Percentiles rank a stretch among this genome's conserved stretches.
These are phyloP conservation scores for Loxodonta africana DNA, from an alignment of 2,113 vertebrate species.

Conservation along the genomic window DNA sequence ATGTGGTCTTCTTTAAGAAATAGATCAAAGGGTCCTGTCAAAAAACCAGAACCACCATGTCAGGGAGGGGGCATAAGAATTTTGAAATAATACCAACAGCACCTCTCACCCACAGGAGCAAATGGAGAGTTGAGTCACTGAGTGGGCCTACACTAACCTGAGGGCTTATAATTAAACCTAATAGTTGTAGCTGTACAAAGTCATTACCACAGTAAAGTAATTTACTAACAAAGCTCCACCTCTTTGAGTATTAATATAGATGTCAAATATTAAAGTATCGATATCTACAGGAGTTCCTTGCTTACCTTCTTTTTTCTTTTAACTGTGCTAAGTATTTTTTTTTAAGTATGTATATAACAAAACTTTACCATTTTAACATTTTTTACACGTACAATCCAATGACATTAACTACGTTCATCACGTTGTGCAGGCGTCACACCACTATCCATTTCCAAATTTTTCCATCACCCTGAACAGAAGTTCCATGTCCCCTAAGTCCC, in stretches of 20 bases:
- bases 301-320: not conserved
- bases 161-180: not conserved
- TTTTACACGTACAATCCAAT: no score
- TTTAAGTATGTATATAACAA: no score
- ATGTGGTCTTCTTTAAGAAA: not conserved
- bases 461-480: no score
- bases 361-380: no score
- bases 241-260: not conserved
- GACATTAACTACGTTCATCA: no score
- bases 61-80: accelerated
- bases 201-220: not conserved
- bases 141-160: not conserved
- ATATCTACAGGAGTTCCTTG: not conserved
- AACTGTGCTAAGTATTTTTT: no score
- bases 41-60: not conserved
- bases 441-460: no score
- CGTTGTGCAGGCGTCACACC: no score
- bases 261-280: not conserved
- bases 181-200: accelerated
- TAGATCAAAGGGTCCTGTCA: not conserved
- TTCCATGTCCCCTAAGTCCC: no score
- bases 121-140: accelerated
- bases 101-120: not conserved
- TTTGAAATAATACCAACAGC: accelerated
- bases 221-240: not conserved